A percentile compares a stretch with the other conserved stretches of the same genome.
Evolutionary conservation across 2,888 invertebrate species (phyloP).

Genomic region (Xestia rhomboidea): DNA sequence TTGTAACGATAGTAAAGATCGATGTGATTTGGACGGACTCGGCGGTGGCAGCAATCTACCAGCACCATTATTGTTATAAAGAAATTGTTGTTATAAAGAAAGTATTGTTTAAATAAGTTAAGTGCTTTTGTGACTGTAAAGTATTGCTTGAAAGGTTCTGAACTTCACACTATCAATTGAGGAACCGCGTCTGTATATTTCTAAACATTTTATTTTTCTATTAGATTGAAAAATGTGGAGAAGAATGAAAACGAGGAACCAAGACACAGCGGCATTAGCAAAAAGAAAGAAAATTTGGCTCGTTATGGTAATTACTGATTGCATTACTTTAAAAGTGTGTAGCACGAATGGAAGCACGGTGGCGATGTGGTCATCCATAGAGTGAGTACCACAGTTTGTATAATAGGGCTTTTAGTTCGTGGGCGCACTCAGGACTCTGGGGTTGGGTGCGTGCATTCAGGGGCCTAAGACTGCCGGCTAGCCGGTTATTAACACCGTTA

Average conservation of each 20-base stretch:
- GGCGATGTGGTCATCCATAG: background rate
- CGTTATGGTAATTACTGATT: slow-evolving; percentile 74
- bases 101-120: too few species aligned
- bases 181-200: background rate
- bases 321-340: background rate
- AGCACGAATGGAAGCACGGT: background rate
- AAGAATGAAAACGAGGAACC: slow-evolving; percentile 79
- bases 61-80: background rate
- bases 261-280: slow-evolving; percentile 72
- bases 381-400: background rate
- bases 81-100: background rate
- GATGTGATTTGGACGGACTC: background rate
- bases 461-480: background rate
- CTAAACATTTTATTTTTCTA: slow-evolving; percentile 23
- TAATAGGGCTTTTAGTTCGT: background rate
- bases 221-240: slow-evolving; percentile 75
- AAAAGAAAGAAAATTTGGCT: slow-evolving; percentile 79
- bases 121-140: background rate
- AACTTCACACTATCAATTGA: background rate
- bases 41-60: background rate
- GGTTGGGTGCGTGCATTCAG: background rate
- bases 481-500: background rate
- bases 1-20: background rate
- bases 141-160: background rate
- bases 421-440: too few species aligned